Conservation (phyloP, 30 jellyfish, hydroid and myxozoan genomes). For the Aurelia sp. region DNA sequence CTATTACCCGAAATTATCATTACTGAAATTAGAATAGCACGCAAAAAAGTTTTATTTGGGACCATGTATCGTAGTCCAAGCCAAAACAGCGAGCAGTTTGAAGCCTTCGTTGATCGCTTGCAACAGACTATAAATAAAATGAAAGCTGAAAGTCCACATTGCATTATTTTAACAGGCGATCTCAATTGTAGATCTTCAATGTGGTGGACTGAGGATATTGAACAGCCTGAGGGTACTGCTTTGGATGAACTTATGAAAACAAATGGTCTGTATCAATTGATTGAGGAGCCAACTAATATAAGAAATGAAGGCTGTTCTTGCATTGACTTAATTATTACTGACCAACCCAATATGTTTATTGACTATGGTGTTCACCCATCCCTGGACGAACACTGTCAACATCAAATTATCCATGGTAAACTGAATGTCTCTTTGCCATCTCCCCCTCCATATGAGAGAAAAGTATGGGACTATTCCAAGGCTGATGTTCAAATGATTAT, state of each 20-base stretch:
- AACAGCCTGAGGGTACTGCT: constrained; percentile 9
- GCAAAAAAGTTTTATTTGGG: constrained; percentile 19
- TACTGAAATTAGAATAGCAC: constrained; percentile 54
- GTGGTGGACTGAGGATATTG: constrained; percentile 65
- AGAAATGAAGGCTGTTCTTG: too few relatives aligned
- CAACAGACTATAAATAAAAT: constrained; percentile 34
- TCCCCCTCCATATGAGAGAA: constrained; percentile 49
- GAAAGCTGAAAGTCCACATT: constrained; percentile 61
- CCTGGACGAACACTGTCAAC: too few relatives aligned
- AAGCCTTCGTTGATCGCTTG: too few relatives aligned
- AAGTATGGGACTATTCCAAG: constrained; percentile 47
- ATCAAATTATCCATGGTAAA: neutral
- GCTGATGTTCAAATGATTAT: constrained; percentile 28
- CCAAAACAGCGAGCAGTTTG: too few relatives aligned
- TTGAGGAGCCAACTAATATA: too few relatives aligned
- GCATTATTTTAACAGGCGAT: constrained; percentile 42
- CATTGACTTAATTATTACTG: too few relatives aligned
- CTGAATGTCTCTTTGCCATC: constrained; percentile 40
- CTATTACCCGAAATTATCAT: neutral
- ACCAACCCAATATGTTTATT: too few relatives aligned
- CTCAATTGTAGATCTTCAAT: constrained; percentile 9
- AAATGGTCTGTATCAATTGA: too few relatives aligned
- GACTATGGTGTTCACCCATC: too few relatives aligned
- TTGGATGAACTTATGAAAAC: too few relatives aligned
- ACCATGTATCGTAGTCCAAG: too few relatives aligned